Conservation (phyloP, 2,888 invertebrate species). For the Caenorhabditis becei region DNA sequence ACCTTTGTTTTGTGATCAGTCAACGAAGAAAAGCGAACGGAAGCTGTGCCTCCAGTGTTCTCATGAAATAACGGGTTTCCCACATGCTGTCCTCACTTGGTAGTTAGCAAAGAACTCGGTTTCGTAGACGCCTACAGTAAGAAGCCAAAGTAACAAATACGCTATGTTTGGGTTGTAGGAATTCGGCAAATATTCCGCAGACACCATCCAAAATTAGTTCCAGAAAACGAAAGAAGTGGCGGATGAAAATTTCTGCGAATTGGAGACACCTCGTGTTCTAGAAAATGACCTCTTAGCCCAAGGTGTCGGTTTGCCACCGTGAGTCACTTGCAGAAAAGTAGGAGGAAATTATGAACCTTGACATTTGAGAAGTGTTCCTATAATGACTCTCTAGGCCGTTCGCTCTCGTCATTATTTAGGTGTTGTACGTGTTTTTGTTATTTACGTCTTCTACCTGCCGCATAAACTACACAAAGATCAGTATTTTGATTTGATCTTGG, state of each 20-base stretch:
- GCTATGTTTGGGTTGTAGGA: no score
- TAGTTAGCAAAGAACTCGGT: not conserved
- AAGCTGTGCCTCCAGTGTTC: constrained; percentile 12
- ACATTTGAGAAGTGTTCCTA: constrained; percentile 28
- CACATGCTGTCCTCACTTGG: constrained; percentile 1
- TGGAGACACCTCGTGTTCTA: not conserved
- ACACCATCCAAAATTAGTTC: not conserved
- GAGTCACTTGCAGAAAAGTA: constrained; percentile 2
- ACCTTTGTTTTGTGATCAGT: constrained; percentile 48
- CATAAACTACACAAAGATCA: not conserved
- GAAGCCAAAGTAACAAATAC: not conserved
- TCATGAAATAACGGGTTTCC: constrained; percentile 5
- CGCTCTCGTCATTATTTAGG: not conserved
- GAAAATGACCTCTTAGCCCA: not conserved
- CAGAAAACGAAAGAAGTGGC: not conserved
- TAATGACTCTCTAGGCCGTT: not conserved
- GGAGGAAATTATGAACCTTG: constrained; percentile 6
- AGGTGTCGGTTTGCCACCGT: not conserved
- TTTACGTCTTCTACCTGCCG: not conserved
- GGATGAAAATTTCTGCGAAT: not conserved
- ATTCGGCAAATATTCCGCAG: no score
- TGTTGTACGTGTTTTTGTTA: constrained; percentile 5
- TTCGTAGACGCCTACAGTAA: not conserved
- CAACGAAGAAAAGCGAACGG: constrained; percentile 21
- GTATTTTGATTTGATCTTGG: not conserved